Base-by-base conservation (phyloP, 2,113 vertebrate genomes). In the Aldabrachelys gigantea region DNA sequence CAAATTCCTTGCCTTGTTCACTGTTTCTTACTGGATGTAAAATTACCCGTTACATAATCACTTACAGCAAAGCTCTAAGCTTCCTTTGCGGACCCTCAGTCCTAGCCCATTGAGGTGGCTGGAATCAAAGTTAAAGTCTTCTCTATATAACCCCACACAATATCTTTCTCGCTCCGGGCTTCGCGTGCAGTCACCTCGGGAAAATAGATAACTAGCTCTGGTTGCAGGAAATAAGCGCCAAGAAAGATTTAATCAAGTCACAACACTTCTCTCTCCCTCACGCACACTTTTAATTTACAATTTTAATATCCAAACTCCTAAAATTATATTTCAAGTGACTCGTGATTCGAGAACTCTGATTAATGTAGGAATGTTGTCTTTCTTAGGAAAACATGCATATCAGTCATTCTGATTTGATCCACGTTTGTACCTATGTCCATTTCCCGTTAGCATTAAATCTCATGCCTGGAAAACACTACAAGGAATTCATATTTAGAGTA, bases 21-120 rank as follows among this genome's bases (percentile, higher is more conserved):
- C 56, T 94, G 86, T 96, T 98, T 96, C 96, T 91, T 97, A 82
- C 93, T 96, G 89, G 97, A 97, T 31, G 17, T 95, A 94, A 96
- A 97, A 97, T 97, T 96, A 95, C 97, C 93, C 95, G 96, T 96
- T 97, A 94, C 96, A 92, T 89, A 96, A 97, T 96, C 96, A 69
- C 65, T 27, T 62, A 47, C 27, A 83, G 75, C 10, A 49, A 53
- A 89, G 53, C 87, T 7, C 80, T 4, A 41, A 89, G 87, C 80
- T 41, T 87, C 88, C 49, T 65, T 44, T 5, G 50, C 57, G 90
- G 52, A 41, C 38, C 88, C 69, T 21, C 78, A 4, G 57, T 56
- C 38, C 56, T 52, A 62, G 83, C 54, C 13, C 24, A 8, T 12
- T 17, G 31, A 89, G 83, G 65, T 65, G 31, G 41, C 88, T 52